phyloP scores from a whole-genome alignment of 2,888 invertebrate genomes.

The Operophtera brumata region DNA sequence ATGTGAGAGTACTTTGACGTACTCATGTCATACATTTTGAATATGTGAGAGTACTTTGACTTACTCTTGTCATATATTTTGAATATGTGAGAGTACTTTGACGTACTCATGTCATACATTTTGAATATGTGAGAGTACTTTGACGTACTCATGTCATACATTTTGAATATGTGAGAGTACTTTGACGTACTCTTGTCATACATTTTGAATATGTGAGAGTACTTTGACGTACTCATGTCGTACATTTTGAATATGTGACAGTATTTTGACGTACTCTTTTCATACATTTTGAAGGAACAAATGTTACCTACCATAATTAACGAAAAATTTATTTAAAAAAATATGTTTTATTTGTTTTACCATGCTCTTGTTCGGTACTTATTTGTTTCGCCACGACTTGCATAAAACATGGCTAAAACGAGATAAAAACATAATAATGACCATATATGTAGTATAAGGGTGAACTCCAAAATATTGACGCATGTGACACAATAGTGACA shows the following conservation, averaged over 20 bases:
- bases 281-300: not conserved
- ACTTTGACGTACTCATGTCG: not conserved
- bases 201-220: not conserved
- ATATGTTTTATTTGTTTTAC: not conserved
- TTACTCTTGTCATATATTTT: no score
- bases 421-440: not conserved
- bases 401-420: not conserved
- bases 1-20: no score
- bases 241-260: no score
- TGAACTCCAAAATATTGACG: no score
- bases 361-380: not conserved
- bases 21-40: conserved; percentile 16
- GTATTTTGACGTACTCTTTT: no score
- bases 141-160: no score
- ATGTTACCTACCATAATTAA: not conserved
- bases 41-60: not conserved
- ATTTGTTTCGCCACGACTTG: not conserved
- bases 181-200: not conserved
- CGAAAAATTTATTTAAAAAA: not conserved
- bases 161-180: no score
- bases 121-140: not conserved
- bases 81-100: no score
- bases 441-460: conserved; percentile 14
- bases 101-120: conserved; percentile 22
- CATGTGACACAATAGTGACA: no score